Conservation (phyloP, 2,888 invertebrate species). For the Hypercompe scribonia region DNA sequence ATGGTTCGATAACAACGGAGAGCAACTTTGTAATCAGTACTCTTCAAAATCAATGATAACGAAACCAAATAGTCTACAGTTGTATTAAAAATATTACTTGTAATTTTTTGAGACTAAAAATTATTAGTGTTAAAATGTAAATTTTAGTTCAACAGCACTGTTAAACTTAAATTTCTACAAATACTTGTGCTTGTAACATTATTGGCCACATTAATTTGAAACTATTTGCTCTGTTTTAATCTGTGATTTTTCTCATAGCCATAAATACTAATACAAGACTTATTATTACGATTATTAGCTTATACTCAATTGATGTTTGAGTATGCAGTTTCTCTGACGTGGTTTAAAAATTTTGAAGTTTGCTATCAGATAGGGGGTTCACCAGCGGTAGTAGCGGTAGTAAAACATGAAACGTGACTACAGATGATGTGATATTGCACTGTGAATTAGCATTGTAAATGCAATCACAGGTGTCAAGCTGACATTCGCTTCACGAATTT, state of each 20-base stretch:
- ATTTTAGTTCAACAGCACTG: no score
- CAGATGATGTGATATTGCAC: slow-evolving; percentile 78
- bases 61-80: not conserved
- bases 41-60: not conserved
- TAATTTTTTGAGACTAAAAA: not conserved
- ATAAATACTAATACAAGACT: not conserved
- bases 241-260: not conserved
- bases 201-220: not conserved
- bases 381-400: slow-evolving; percentile 55
- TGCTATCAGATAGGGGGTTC: slow-evolving; percentile 24
- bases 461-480: slow-evolving; percentile 85
- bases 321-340: slow-evolving; percentile 28
- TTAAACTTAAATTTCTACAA: no score
- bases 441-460: slow-evolving; percentile 86
- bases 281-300: not conserved
- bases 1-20: not conserved
- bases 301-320: not conserved
- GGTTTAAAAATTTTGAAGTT: slow-evolving; percentile 34
- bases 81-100: not conserved
- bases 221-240: not conserved
- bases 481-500: slow-evolving; percentile 82
- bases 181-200: no score
- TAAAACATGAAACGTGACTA: slow-evolving; percentile 63
- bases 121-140: no score
- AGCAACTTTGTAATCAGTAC: not conserved